These are phyloP conservation scores for Tortrix viridana DNA, from an alignment of 2,888 invertebrate genomes.

Conservation along the genomic window DNA sequence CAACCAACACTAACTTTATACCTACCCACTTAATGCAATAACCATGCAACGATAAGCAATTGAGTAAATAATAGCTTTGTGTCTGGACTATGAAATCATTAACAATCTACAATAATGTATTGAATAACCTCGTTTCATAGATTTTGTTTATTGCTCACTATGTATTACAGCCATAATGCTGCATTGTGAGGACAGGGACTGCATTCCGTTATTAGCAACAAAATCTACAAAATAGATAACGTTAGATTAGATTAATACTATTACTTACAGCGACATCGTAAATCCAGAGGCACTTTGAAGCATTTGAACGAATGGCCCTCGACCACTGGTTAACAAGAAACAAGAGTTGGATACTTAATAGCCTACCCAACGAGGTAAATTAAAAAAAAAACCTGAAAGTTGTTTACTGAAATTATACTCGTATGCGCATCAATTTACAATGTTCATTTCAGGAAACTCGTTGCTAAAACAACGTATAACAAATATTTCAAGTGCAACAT, in stretches of 20 bases:
- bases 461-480: background rate
- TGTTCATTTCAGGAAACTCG: background rate
- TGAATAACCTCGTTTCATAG: slow-evolving; percentile 17
- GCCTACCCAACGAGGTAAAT: no score
- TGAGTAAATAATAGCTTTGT: slow-evolving; percentile 3
- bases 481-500: slow-evolving; percentile 22
- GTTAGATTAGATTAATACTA: slow-evolving; percentile 21
- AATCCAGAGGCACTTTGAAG: slow-evolving; percentile 4
- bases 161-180: slow-evolving; percentile 3
- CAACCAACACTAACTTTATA: slow-evolving; percentile 1
- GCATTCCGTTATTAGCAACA: slow-evolving; percentile 27
- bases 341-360: no score
- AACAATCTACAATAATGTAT: slow-evolving; percentile 14
- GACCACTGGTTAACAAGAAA: no score
- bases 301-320: no score
- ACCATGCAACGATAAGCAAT: slow-evolving; percentile 1
- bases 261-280: background rate
- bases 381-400: no score
- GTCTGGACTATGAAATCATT: slow-evolving; percentile 13
- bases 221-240: slow-evolving; percentile 18
- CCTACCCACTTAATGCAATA: slow-evolving; percentile 1
- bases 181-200: slow-evolving; percentile 6
- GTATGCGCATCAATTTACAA: no score
- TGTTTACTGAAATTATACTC: no score
- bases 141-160: slow-evolving; percentile 16